Conservation (phyloP, 2,113 vertebrate species). For the Formicarius rufipectus region DNA sequence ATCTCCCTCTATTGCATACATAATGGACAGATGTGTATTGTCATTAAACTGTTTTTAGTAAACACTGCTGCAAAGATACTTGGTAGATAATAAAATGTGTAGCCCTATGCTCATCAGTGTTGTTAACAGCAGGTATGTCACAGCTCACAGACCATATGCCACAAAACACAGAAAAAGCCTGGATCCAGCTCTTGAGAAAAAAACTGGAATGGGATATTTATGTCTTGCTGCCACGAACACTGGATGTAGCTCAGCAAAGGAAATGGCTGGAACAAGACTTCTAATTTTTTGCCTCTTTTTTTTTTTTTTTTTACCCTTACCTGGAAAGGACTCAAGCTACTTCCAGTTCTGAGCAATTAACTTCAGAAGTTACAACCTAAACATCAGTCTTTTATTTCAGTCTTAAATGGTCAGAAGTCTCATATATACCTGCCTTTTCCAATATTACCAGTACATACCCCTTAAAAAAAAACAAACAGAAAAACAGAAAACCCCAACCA, state of each 20-base stretch:
- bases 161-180: background rate
- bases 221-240: background rate
- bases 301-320: accelerated
- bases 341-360: background rate
- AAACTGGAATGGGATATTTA: background rate
- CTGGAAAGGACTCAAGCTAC: background rate
- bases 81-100: background rate
- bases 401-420: background rate
- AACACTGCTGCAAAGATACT: constrained; percentile 38
- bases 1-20: constrained; percentile 45
- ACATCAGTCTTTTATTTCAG: background rate
- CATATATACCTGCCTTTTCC: background rate
- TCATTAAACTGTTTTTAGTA: constrained; percentile 60
- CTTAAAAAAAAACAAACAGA: background rate
- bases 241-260: background rate
- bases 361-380: background rate
- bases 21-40: constrained; percentile 57
- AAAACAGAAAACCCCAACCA: background rate
- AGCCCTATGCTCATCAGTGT: background rate
- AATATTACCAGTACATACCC: background rate
- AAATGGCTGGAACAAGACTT: background rate
- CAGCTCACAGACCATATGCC: background rate
- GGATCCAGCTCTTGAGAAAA: background rate
- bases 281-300: background rate
- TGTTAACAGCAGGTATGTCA: background rate